Percentiles rank a stretch among this genome's conserved stretches.
phyloP scores from a whole-genome alignment of 2,888 invertebrate genomes.

The Dicranocentrus wangi region DNA sequence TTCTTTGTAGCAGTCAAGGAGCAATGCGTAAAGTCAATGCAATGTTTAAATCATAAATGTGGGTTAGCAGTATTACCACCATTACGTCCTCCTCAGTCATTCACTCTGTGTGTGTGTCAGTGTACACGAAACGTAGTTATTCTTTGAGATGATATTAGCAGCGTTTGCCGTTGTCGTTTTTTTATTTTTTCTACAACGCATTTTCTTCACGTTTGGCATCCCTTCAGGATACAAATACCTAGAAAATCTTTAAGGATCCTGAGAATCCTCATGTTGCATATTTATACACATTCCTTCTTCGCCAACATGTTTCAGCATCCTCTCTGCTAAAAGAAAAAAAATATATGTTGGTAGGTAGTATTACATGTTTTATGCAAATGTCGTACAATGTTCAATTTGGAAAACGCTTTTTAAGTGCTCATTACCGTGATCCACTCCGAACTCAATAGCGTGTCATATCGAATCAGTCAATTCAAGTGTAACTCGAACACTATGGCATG shows the following conservation, averaged over 20 bases:
- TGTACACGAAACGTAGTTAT: background rate
- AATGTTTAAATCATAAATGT: constrained; percentile 57
- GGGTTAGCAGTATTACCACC: constrained; percentile 47
- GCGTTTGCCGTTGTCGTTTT: background rate
- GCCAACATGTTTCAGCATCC: no score
- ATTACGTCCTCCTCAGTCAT: no score
- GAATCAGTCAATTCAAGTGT: no score
- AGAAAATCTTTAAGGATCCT: background rate
- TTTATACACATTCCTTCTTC: no score
- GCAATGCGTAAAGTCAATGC: constrained; percentile 53
- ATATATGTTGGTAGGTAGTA: no score
- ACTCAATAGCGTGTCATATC: no score
- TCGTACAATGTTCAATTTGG: no score
- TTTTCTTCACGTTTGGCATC: background rate
- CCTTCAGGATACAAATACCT: background rate
- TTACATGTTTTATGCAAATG: no score
- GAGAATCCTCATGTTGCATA: background rate
- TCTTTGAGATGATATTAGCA: background rate
- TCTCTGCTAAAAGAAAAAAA: background rate
- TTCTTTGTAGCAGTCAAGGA: constrained; percentile 52
- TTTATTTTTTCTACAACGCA: background rate
- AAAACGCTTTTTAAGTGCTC: no score
- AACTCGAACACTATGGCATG: no score
- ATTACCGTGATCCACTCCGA: no score
- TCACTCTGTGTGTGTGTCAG: background rate